phyloP scores from a whole-genome alignment of 2,113 vertebrate genomes.

The Geococcyx californianus region DNA sequence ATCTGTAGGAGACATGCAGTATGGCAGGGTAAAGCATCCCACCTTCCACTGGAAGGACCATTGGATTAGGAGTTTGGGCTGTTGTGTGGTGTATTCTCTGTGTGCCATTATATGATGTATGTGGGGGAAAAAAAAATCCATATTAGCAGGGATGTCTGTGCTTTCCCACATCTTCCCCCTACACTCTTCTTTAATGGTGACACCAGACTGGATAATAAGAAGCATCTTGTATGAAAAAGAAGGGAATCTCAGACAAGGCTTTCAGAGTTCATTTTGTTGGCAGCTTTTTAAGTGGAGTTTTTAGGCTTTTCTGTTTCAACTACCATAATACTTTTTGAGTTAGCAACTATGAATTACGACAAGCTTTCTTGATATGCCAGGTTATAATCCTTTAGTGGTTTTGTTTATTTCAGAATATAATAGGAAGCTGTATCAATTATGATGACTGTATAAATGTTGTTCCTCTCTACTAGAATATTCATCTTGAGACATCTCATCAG shows the following conservation, averaged over 20 bases:
- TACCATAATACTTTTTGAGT: constrained; percentile 42
- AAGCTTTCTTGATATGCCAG: constrained; percentile 58
- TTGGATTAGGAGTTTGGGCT: not conserved
- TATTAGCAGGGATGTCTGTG: not conserved
- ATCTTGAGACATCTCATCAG: constrained; percentile 55
- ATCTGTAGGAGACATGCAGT: not conserved
- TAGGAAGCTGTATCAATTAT: constrained; percentile 66
- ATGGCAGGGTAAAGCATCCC: not conserved
- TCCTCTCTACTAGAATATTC: constrained; percentile 62
- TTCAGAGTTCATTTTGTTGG: constrained; percentile 69
- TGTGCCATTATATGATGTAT: not conserved
- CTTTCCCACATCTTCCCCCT: not conserved
- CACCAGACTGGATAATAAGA: constrained; percentile 54
- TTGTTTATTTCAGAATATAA: constrained; percentile 68
- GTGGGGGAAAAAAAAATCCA: not conserved
- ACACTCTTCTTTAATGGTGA: constrained; percentile 32
- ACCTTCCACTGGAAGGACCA: not conserved
- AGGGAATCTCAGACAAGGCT: constrained; percentile 38
- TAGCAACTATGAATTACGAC: constrained; percentile 46
- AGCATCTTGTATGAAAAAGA: not conserved
- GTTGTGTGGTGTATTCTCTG: not conserved
- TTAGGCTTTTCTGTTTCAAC: constrained; percentile 48
- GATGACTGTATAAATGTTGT: constrained; percentile 46
- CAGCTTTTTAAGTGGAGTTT: constrained; percentile 54
- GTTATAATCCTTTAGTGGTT: constrained; percentile 43